phyloP scores from a whole-genome alignment of 2,888 invertebrate species.

The Teleiodes luculella region DNA sequence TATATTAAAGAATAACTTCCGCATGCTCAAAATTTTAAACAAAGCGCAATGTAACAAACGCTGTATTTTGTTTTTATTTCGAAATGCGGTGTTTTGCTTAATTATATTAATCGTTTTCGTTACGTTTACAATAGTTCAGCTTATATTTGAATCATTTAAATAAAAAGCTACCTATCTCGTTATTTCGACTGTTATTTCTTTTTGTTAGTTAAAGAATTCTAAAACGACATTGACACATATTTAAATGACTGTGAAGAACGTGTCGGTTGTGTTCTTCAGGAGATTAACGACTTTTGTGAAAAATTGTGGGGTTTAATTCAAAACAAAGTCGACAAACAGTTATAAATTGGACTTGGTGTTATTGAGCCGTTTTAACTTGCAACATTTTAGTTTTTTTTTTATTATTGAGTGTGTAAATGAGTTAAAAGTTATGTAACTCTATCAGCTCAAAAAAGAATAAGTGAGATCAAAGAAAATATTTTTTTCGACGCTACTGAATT shows the following conservation, averaged over 20 bases:
- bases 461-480: no score
- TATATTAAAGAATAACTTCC: no score
- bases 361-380: constrained; percentile 1
- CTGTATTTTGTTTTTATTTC: no score
- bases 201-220: constrained; percentile 19
- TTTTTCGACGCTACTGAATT: no score
- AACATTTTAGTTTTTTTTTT: background rate
- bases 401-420: background rate
- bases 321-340: constrained; percentile 10
- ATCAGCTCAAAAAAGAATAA: background rate
- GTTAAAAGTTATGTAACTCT: background rate
- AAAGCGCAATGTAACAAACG: no score
- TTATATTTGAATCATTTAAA: no score
- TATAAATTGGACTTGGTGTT: constrained; percentile 6
- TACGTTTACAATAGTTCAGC: no score
- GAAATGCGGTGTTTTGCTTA: no score
- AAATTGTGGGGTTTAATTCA: constrained; percentile 6
- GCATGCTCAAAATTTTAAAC: no score
- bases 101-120: no score
- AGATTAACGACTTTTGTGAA: constrained; percentile 39
- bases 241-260: constrained; percentile 30
- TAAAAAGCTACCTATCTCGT: no score
- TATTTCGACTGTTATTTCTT: background rate
- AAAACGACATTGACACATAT: constrained; percentile 51
- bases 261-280: constrained; percentile 4